Evolutionary conservation across 2,888 invertebrate genomes (phyloP).

Genomic region (Epinotia nisella): DNA sequence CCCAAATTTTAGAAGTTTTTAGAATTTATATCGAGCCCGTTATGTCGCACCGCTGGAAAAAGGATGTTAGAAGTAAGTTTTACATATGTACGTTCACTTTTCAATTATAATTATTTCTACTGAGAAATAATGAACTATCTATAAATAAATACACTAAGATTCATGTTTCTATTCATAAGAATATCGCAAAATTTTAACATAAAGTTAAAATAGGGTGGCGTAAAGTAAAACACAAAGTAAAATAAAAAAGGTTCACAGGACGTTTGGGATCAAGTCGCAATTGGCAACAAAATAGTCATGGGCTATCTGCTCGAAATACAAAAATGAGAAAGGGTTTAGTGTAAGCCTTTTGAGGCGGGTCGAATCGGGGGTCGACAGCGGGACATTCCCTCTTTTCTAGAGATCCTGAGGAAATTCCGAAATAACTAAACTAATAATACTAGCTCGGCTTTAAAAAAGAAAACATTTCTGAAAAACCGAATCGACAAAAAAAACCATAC

Average conservation of each 20-base stretch:
- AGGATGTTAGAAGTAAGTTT: too few relatives aligned
- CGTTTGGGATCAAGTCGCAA: constrained; percentile 73
- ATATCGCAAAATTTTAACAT: neutral
- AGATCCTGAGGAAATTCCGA: constrained; percentile 30
- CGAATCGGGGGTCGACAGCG: constrained; percentile 80
- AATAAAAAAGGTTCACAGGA: constrained; percentile 53
- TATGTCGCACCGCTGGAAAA: too few relatives aligned
- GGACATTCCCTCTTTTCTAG: constrained; percentile 76
- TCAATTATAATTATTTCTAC: too few relatives aligned
- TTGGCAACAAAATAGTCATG: constrained; percentile 79
- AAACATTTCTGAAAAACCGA: too few relatives aligned
- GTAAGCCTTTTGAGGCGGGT: constrained; percentile 83
- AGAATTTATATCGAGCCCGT: too few relatives aligned
- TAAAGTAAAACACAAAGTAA: constrained; percentile 31
- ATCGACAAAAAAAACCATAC: too few relatives aligned
- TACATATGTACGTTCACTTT: too few relatives aligned
- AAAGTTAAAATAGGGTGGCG: constrained; percentile 5
- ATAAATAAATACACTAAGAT: neutral
- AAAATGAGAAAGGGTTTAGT: constrained; percentile 80
- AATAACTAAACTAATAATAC: too few relatives aligned
- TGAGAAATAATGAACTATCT: too few relatives aligned
- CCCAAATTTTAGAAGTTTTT: too few relatives aligned
- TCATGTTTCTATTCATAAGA: neutral
- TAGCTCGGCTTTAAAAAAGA: too few relatives aligned
- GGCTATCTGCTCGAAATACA: constrained; percentile 79